Evolutionary conservation across 2,888 invertebrate genomes (phyloP).

Genomic region (Eupithecia centaureata): DNA sequence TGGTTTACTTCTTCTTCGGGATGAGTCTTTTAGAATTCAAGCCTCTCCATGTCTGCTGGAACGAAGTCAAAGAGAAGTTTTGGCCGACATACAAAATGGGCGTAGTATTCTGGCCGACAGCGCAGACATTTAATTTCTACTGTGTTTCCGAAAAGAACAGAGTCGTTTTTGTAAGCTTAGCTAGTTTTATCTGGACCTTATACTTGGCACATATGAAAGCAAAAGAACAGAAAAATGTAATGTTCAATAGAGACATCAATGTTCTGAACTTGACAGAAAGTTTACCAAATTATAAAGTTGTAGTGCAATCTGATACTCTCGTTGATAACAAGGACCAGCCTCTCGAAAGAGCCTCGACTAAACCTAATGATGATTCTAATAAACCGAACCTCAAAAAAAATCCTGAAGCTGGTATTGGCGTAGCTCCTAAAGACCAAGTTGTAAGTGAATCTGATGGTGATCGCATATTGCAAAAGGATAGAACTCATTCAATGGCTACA

Average conservation of each 20-base stretch:
- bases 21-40: slow-evolving; percentile 89
- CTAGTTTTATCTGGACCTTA: slow-evolving; percentile 90
- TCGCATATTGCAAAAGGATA: not conserved
- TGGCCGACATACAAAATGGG: slow-evolving; percentile 89
- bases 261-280: not conserved
- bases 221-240: slow-evolving; percentile 57
- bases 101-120: slow-evolving; percentile 87
- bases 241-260: not conserved
- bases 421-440: slow-evolving; percentile 7
- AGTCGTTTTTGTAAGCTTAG: slow-evolving; percentile 88
- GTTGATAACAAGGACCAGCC: not conserved
- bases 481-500: not conserved
- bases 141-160: slow-evolving; percentile 88
- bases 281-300: not conserved
- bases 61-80: slow-evolving; percentile 88
- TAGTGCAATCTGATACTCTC: not conserved
- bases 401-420: not conserved
- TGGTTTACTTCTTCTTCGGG: slow-evolving; percentile 89
- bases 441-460: not conserved
- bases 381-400: not conserved
- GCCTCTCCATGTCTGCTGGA: slow-evolving; percentile 82
- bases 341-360: not conserved
- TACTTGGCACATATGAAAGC: slow-evolving; percentile 90
- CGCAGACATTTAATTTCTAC: slow-evolving; percentile 89
- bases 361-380: not conserved